Base-by-base conservation (phyloP, 2,888 invertebrate species). In the Mycalesis mineus region DNA sequence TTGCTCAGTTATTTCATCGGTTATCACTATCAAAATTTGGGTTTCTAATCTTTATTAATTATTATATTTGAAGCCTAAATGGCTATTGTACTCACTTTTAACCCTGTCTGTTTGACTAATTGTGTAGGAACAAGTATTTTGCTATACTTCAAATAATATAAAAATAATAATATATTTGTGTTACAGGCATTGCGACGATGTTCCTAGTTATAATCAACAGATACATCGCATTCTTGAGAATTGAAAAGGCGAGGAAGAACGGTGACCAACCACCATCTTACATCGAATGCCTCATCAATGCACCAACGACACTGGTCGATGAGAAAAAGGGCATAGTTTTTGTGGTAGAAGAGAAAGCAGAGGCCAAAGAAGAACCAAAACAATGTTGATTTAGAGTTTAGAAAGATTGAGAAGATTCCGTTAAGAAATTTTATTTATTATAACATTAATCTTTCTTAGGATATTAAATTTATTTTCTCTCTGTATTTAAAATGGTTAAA, bases 211-310 rank as follows among this genome's bases (percentile, higher is more conserved):
- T 80, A 8, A 75, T 84, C 9, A 69, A 74, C 31, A 72, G 64
- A 44, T 83, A 84, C 60, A 73, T 74, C 0, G 69, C 70, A 22
- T 61, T 68, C 36, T 47, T 84, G 13, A 71, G 70, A 47, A 58
- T 64, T 2, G 77, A 81, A 54, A 75, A 70, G 7, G 60, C 65
- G 31, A 63, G 67, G 15, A 67, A 68, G 28, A 67, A 64, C 0
- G 57, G 54, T 0, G 80, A 82, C 14, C 77, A 78, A 50, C 84
- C 84, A 0, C 84, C 85, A 1, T 67, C 85, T 0, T 84, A 84
- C 64, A 72, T 80, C 5, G 82, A 84, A 60, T 82, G 82, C 40
- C 61, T 83, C 11, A 78, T 80, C 14, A 76, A 70, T 39, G 66
- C 63, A 0, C 22, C 58, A 1, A 28, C 7, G 11, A 47, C 53